Base-by-base conservation (phyloP, 2,113 vertebrate genomes). In the Galemys pyrenaicus region DNA sequence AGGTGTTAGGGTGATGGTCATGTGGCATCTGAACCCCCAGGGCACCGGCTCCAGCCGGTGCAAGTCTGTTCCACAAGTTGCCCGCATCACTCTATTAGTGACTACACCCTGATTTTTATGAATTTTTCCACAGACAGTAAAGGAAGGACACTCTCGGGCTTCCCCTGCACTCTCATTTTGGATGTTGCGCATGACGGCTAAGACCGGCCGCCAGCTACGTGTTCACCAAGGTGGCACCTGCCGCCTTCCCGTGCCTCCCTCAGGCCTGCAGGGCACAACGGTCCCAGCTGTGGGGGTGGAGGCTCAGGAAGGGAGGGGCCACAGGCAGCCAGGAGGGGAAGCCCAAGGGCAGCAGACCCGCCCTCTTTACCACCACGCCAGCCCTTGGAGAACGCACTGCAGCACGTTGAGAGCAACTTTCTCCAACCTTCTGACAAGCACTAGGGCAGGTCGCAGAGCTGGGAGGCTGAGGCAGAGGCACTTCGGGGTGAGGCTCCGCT, bases 361-460 rank as follows among this genome's bases (percentile, higher is more conserved):
- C 30, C 22, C 60, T 65, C 68, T 39, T 51, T 2, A 65, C 67
- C 54, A 10, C 22, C 28, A 51, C 3, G 49, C 49, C 49, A 51
- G 3, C 4, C 8, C 46, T 49, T 60, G 1, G 17, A 2, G 1
- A 26, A 54, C 0, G 5, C 62, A 15, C 28, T 30, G 86, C 49
- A 37, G 65, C 32, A 65, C 16, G 13, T 8, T 24, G 0, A 15
- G 37, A 4, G 54, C 37, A 32, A 32, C 9, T 28, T 44, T 56
- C 54, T 60, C 89, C 60, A 51, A 39, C 46, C 2, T 15, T 13
- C 58, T 16, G 44, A 10, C 6, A 90, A 62, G 70, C 5, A 41
- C 44, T 77, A 58, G 0, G 26, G 60, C 82, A n/a, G 37, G 24
- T 0, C 32, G 68, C 0, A 24, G 20, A 49, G 62, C 74, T 32